These are phyloP conservation scores for Ctena decussata DNA, from an alignment of 2,888 invertebrate genomes.

Conservation along the genomic window DNA sequence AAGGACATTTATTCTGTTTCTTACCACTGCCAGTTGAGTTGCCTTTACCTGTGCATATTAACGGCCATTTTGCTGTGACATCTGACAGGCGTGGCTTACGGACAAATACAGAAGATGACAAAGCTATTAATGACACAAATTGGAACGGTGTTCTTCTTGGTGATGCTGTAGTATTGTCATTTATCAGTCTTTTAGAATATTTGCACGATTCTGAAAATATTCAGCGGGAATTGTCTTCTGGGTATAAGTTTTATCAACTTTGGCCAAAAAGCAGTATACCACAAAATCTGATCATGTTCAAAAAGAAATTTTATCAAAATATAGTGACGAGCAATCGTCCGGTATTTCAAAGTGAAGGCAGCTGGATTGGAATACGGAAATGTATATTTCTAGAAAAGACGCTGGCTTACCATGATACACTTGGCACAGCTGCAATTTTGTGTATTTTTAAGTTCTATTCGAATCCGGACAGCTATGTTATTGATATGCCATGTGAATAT, in stretches of 20 bases:
- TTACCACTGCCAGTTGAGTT: slow-evolving; percentile 81
- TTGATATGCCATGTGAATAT: slow-evolving; percentile 30
- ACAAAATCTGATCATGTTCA: background rate
- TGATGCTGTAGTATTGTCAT: slow-evolving; percentile 58
- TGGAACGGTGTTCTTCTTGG: slow-evolving; percentile 64
- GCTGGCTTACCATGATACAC: slow-evolving; percentile 14
- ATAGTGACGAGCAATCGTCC: slow-evolving; percentile 5
- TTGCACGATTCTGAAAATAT: background rate
- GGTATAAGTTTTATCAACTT: background rate
- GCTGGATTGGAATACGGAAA: slow-evolving; percentile 12
- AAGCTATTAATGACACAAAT: slow-evolving; percentile 24
- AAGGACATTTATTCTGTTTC: slow-evolving; percentile 80
- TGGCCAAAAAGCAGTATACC: background rate
- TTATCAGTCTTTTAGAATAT: slow-evolving; percentile 41
- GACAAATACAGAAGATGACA: slow-evolving; percentile 79
- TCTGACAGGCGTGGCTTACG: slow-evolving; percentile 78
- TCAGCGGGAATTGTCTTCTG: background rate
- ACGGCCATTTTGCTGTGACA: slow-evolving; percentile 83
- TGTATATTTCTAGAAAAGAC: slow-evolving; percentile 42
- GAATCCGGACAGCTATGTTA: background rate
- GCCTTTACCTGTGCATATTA: slow-evolving; percentile 80
- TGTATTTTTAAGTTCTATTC: slow-evolving; percentile 8
- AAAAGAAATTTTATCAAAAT: slow-evolving; percentile 28
- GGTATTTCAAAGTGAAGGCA: slow-evolving; percentile 39
- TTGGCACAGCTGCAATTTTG: slow-evolving; percentile 42